phyloP scores from a whole-genome alignment of 2,888 invertebrate genomes.

The Drosophila flavopinicola region DNA sequence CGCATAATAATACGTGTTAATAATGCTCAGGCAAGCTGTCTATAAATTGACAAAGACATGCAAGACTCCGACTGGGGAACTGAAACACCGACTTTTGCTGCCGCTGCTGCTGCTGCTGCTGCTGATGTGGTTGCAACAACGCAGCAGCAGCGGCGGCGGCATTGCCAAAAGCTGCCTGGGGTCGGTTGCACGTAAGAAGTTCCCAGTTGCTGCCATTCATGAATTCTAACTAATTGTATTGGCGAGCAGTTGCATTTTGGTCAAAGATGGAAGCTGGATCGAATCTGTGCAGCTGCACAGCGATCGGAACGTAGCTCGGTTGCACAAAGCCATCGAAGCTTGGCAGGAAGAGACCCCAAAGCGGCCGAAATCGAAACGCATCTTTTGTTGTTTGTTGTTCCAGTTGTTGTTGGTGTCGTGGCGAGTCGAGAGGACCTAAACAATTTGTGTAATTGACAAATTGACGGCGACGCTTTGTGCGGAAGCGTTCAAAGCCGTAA shows the following conservation, averaged over 20 bases:
- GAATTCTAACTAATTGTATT: constrained; percentile 83
- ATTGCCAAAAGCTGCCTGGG: constrained; percentile 68
- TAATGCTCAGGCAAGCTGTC: constrained; percentile 80
- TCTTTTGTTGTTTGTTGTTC: constrained; percentile 39
- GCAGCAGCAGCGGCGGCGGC: constrained; percentile 35
- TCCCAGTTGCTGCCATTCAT: constrained; percentile 69
- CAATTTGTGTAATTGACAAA: constrained; percentile 84
- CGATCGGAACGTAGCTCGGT: constrained; percentile 55
- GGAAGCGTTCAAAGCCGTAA: constrained; percentile 79
- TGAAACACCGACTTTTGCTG: constrained; percentile 31
- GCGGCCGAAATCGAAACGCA: constrained; percentile 50
- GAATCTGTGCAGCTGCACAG: constrained; percentile 81
- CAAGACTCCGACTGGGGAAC: constrained; percentile 53
- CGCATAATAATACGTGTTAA: constrained; percentile 80
- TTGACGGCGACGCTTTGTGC: constrained; percentile 81
- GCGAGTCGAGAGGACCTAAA: constrained; percentile 63
- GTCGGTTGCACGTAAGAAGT: constrained; percentile 39
- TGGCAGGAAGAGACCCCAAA: constrained; percentile 59
- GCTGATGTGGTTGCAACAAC: constrained; percentile 12
- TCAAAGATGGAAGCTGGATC: constrained; percentile 56
- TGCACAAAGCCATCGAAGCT: constrained; percentile 53
- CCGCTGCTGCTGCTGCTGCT: constrained; percentile 20
- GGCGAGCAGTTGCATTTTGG: constrained; percentile 71
- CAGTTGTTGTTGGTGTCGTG: constrained; percentile 39
- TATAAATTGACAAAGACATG: constrained; percentile 83